phyloP scores from a whole-genome alignment of 53 echinoderm and acorn worm genomes.

The Luidia sarsii region DNA sequence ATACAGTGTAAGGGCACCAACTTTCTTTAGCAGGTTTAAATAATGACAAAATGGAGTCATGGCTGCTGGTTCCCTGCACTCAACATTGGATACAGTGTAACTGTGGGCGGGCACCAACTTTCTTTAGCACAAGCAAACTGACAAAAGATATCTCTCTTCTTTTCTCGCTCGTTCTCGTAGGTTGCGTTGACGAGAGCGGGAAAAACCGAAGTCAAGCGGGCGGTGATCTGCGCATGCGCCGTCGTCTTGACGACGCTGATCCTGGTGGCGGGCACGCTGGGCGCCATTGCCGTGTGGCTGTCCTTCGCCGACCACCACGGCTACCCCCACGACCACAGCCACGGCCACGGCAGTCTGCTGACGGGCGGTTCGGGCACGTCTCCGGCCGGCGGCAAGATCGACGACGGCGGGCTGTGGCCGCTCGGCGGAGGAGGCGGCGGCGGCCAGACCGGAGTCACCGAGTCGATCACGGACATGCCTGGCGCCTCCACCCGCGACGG shows the following conservation, averaged over 20 bases:
- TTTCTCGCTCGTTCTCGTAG: background rate
- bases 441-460: conserved; percentile 29
- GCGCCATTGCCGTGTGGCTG: conserved; percentile 17
- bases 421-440: conserved; percentile 1
- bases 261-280: conserved; percentile 35
- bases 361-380: background rate
- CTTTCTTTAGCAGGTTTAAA: background rate
- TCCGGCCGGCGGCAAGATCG: background rate
- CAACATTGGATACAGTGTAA: background rate
- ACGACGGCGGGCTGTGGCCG: conserved; percentile 21
- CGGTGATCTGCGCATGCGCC: conserved; percentile 49
- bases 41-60: background rate
- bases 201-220: conserved; percentile 43
- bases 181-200: conserved; percentile 24
- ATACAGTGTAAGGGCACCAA: background rate
- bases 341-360: background rate
- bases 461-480: conserved; percentile 37
- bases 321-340: background rate
- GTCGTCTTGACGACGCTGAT: conserved; percentile 39
- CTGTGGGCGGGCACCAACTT: background rate
- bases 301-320: conserved; percentile 32
- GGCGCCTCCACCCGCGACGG: conserved; percentile 19
- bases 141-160: background rate
- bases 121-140: background rate
- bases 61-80: background rate